phyloP scores from a whole-genome alignment of 2,888 invertebrate genomes.

The Lycaena phlaeas region DNA sequence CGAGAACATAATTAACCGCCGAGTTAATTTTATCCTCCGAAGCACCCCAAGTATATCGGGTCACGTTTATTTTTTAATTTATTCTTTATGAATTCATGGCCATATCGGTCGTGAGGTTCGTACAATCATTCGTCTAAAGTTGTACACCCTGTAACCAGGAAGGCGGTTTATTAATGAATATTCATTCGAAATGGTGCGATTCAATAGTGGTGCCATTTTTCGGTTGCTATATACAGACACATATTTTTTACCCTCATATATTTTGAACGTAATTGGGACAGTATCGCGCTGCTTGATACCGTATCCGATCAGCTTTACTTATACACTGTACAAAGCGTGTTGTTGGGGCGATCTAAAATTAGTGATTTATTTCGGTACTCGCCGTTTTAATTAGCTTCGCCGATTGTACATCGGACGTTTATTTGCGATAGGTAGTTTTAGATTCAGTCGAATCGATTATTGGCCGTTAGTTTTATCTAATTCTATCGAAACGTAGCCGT shows the following conservation, averaged over 20 bases:
- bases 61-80: not conserved
- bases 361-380: constrained; percentile 18
- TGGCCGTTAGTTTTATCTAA: constrained; percentile 50
- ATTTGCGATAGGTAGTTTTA: constrained; percentile 18
- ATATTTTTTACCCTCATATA: constrained; percentile 49
- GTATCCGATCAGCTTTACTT: constrained; percentile 11
- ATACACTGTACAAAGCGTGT: constrained; percentile 6
- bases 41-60: not conserved
- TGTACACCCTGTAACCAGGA: constrained; percentile 17
- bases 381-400: constrained; percentile 28
- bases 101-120: not conserved
- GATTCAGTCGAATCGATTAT: constrained; percentile 27
- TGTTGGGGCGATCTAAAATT: constrained; percentile 15
- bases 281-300: constrained; percentile 14
- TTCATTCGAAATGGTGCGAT: constrained; percentile 45
- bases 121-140: constrained; percentile 1
- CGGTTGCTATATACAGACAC: constrained; percentile 58
- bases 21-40: constrained; percentile 1
- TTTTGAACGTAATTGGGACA: constrained; percentile 15
- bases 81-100: not conserved
- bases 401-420: constrained; percentile 15
- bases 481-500: constrained; percentile 54
- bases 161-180: constrained; percentile 21
- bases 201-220: constrained; percentile 63
- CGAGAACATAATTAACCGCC: not conserved